A percentile compares a stretch with the other conserved stretches of the same genome.
These are phyloP conservation scores for Nowickia ferox DNA, from an alignment of 2,888 invertebrate species.

Conservation along the genomic window DNA sequence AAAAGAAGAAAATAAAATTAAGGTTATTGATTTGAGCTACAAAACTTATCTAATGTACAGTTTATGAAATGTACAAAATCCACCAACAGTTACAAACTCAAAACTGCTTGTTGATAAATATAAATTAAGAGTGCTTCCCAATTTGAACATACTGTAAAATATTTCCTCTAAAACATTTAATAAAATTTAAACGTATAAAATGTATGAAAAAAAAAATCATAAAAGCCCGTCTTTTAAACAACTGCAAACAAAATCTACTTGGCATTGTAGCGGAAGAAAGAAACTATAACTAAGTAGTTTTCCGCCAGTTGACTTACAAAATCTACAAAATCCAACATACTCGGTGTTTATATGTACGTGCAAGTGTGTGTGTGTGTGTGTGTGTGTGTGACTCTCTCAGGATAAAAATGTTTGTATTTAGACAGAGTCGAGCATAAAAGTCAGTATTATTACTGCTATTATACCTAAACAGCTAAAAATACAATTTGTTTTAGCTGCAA, in stretches of 20 bases:
- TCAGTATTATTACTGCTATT: slow-evolving; percentile 53
- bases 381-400: slow-evolving; percentile 19
- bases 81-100: not conserved
- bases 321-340: slow-evolving; percentile 48
- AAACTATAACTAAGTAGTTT: slow-evolving; percentile 69
- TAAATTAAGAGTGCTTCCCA: not conserved
- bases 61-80: not conserved
- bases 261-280: slow-evolving; percentile 66
- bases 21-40: not conserved
- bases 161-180: not conserved
- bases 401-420: slow-evolving; percentile 35
- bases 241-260: slow-evolving; percentile 54
- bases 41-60: not conserved
- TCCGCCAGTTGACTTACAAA: slow-evolving; percentile 65
- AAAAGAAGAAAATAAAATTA: not conserved
- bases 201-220: not conserved
- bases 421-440: slow-evolving; percentile 44
- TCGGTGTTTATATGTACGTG: not conserved
- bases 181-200: slow-evolving; percentile 26
- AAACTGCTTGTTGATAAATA: slow-evolving; percentile 2
- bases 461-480: slow-evolving; percentile 46
- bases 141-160: not conserved
- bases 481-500: slow-evolving; percentile 42
- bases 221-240: slow-evolving; percentile 42
- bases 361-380: slow-evolving; percentile 19